Evolutionary conservation across 2,888 invertebrate genomes (phyloP).

Genomic region (Clusia tigrina): DNA sequence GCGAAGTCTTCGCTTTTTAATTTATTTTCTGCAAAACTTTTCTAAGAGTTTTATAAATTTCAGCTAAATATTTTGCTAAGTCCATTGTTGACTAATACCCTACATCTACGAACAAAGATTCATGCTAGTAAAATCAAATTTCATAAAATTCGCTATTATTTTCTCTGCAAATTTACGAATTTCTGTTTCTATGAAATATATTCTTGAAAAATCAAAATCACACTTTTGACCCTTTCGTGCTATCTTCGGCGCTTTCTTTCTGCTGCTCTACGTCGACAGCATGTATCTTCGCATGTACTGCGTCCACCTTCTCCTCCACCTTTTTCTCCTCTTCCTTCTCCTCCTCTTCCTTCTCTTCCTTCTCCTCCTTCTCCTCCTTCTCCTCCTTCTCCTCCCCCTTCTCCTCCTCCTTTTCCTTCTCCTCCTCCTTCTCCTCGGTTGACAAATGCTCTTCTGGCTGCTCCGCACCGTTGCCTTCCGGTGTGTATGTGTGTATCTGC

Average conservation of each 20-base stretch:
- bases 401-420: not conserved
- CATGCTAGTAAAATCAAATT: no score
- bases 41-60: no score
- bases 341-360: not conserved
- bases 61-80: not conserved
- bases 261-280: conserved; percentile 16
- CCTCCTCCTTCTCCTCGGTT: conserved; percentile 8
- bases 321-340: not conserved
- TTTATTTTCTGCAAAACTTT: no score
- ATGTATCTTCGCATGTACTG: not conserved
- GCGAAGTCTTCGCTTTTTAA: no score
- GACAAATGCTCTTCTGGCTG: not conserved
- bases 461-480: not conserved
- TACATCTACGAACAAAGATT: no score
- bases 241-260: conserved; percentile 31
- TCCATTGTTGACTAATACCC: not conserved
- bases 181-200: conserved; percentile 47
- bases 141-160: no score
- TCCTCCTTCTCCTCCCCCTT: no score
- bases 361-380: not conserved
- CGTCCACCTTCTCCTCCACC: not conserved
- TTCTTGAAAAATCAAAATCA: conserved; percentile 50
- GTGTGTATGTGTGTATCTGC: conserved; percentile 26
- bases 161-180: no score
- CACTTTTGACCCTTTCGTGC: conserved; percentile 42